A percentile compares a stretch with the other conserved stretches of the same genome.
phyloP scores from a whole-genome alignment of 2,888 invertebrate genomes.

The Cacoxenus indagator region DNA sequence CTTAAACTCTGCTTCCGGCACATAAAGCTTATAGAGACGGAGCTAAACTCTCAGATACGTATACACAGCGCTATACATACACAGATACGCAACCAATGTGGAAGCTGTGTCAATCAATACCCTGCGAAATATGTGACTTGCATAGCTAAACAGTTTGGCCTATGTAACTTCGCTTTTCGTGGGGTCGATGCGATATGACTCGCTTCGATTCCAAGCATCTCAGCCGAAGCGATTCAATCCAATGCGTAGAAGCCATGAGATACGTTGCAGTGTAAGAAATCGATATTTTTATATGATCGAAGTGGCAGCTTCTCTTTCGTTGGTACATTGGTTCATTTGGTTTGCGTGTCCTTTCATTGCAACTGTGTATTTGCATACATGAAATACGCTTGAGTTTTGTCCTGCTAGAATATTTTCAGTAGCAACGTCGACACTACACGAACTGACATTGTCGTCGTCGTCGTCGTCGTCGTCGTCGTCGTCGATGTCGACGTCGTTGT shows the following conservation, averaged over 20 bases:
- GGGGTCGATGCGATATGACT: conserved; percentile 18
- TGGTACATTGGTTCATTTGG: neutral
- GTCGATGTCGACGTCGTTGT: conserved; percentile 47
- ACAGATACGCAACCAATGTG: conserved; percentile 37
- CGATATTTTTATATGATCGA: conserved; percentile 1
- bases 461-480: no score
- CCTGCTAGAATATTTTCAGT: neutral
- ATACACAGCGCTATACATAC: neutral
- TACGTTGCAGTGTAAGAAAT: neutral
- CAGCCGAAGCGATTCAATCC: neutral
- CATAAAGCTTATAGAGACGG: conserved; percentile 43
- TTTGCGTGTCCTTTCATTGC: neutral
- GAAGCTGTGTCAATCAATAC: conserved; percentile 69
- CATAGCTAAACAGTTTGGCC: conserved; percentile 55
- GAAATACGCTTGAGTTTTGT: neutral
- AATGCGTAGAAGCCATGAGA: neutral
- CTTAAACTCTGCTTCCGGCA: conserved; percentile 57
- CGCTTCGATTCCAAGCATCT: neutral
- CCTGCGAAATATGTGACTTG: conserved; percentile 59
- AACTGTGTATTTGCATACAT: neutral
- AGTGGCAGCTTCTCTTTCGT: neutral
- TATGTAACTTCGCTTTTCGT: conserved; percentile 12
- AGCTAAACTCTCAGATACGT: neutral
- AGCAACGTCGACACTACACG: neutral
- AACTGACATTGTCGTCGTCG: conserved; percentile 32